Base-by-base conservation (phyloP, 2,797 vertebrate genomes). In the Acipenser ruthenus region DNA sequence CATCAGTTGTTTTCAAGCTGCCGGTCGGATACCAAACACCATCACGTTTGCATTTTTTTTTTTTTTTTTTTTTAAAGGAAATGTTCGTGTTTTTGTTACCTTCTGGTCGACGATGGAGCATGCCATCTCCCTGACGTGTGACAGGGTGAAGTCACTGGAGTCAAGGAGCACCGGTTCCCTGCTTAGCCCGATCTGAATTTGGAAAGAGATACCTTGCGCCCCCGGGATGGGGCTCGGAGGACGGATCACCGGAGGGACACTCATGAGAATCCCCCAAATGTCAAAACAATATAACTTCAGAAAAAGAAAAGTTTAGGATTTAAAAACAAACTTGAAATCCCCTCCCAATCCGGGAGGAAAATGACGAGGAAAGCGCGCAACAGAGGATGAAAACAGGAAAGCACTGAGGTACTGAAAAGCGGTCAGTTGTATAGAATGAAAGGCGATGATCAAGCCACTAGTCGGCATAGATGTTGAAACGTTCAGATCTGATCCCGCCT, bases 101-200 rank as follows among this genome's bases (percentile, higher is more conserved):
- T 97, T 97, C 81, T 96, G 95, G 83, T 97, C 94, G 77, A 96
- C 93, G 82, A 97, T 95, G 86, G 94, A 95, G 73, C 95, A 97
- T 82, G 95, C 95, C 91, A 95, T 94, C 86, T 97, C 94, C 75
- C 95, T 91, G 80, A 97, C 93, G 67, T 96, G 94, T 67, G 93
- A 88, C 73, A 97, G 92, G 77, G 91, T 97, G 71, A 94, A 90
- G 75, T 98, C 94, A 12, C 86, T 86, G 60, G 92, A 87, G 84
- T 96, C 95, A 75, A 97, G 84, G 75, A 95, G 83, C 69, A 92
- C 89, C 61, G 88, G 84, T 75, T 92, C 89, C 74, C 89, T 83
- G 79, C 89, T 92, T 81, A 97, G 85, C 65, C 95, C 95, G 81
- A 96, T 97, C 90, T 97, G 95, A 79, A 97, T 93, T 73, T 95